Evolutionary conservation across 2,797 vertebrate genomes (phyloP), one percentile per base, ranked within the genome.

Genomic region (Notoglanidium macrostoma): DNA sequence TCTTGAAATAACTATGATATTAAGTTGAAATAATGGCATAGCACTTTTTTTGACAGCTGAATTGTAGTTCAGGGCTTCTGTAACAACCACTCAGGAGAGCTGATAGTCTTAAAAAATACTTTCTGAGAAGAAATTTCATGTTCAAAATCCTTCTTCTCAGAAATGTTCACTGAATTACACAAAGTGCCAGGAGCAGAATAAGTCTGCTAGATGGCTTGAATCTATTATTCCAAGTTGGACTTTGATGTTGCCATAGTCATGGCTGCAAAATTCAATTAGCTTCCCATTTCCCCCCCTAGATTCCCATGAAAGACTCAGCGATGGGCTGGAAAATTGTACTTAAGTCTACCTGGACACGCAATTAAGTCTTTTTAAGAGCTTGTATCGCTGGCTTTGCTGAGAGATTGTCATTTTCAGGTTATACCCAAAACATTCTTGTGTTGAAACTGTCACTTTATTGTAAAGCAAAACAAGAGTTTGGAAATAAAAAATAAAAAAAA

Each of bases 201-300:
- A 92, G 88, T 90, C 88, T 95, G 95, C 96, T 94, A 91, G 91
- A 96, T 94, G 91, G 85, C 90, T 95, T 94, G 94, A 96, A 96
- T 96, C 95, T 93, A 87, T 93, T 93, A 92, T 92, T 94, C 89
- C 87, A 93, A 92, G 89, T 87, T 89, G 89, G 88, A 91, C 91
- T 95, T 95, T 93, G 91, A 93, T 94, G 89, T 94, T 93, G 79
- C 88, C 90, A 89, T 90, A 91, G 90, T 91, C 91, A 89, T 88
- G 91, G 49, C 86, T 89, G 76, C 72, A 86, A 90, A 95, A 95
- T 95, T 95, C 90, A 96, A 95, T 95, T 96, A 96, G 93, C 92
- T 85, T 57, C 89, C 87, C 87, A 91, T 95, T 88, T 85, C 86
- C 86, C 76, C 55, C 55, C 15, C 29, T 57, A 74, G 87, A 89